Base-by-base conservation (phyloP, 2,797 vertebrate species). In the Antrozous pallidus region DNA sequence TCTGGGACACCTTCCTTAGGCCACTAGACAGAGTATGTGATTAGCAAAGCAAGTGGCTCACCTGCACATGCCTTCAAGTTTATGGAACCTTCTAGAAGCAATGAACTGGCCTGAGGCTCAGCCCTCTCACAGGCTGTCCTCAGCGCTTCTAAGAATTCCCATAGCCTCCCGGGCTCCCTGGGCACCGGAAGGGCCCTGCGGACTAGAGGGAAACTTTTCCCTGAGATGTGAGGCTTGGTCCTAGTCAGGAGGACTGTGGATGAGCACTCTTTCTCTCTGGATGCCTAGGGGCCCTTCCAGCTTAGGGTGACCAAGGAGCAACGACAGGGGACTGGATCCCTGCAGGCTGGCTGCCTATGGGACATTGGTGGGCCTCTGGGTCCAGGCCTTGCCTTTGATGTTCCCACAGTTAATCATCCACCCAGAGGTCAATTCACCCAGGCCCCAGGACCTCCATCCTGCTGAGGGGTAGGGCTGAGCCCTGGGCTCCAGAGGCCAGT, bases 161-260 rank as follows among this genome's bases (percentile, higher is more conserved):
- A 14, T 1, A 69, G 56, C 24, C 16, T 40, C 45, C 6, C 4
- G 8, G 36, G 7, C 33, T 14, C 40, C 70, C 79, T 17, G 11
- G 38, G 17, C 5, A 2, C 42, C 26, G 6, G 38, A 36, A 63
- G 36, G 36, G 58, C 26, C 1, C 12, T 13, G 6, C 0, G 0
- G 36, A 26, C 28, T 18, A 2, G 38, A 51, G 26, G 63, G 45
- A 69, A 61, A n/a, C 40, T 9, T 14, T 58, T 31, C 42, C 22
- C 13, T 56, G 69, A 58, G 11, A 7, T 45, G 26, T 9, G 11
- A 49, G 65, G 74, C 69, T 36, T 13, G 40, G 47, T 42, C 33
- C 47, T 36, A 1, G 28, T 16, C 70, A 58, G 49, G n/a, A 8
- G n/a, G 26, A 31, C 22, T 45, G 1, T 4, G n/a, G 45, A 40